Evolutionary conservation across 2,113 vertebrate genomes (phyloP).

Genomic region (Chinchilla lanigera): DNA sequence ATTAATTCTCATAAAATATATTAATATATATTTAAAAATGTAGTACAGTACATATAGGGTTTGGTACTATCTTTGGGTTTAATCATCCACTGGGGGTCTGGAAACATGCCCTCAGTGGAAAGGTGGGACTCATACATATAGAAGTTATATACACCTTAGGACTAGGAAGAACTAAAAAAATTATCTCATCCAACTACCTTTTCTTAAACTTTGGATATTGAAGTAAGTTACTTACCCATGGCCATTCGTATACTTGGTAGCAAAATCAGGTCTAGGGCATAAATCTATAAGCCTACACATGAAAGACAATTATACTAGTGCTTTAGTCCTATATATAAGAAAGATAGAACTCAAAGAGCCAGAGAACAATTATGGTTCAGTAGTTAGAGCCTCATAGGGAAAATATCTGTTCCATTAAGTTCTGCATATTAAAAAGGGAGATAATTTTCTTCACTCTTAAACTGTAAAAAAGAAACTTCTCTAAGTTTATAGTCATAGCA

Average conservation of each 20-base stretch:
- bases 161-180: background rate
- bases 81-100: background rate
- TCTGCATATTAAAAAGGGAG: background rate
- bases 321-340: background rate
- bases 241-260: background rate
- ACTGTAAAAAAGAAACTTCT: background rate
- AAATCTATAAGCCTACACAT: background rate
- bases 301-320: background rate
- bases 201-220: background rate
- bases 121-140: background rate
- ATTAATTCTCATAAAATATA: background rate
- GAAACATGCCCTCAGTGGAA: background rate
- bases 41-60: background rate
- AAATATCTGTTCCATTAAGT: background rate
- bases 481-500: background rate
- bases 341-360: background rate
- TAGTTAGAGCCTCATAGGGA: background rate
- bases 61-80: background rate
- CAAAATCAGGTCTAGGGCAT: background rate
- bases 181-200: background rate
- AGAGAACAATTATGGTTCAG: background rate
- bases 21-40: background rate
- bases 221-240: background rate
- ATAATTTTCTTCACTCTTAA: conserved; percentile 18
- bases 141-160: background rate